Evolutionary conservation across 2,797 vertebrate species (phyloP).

Genomic region (Parotocinclus haroldoi): DNA sequence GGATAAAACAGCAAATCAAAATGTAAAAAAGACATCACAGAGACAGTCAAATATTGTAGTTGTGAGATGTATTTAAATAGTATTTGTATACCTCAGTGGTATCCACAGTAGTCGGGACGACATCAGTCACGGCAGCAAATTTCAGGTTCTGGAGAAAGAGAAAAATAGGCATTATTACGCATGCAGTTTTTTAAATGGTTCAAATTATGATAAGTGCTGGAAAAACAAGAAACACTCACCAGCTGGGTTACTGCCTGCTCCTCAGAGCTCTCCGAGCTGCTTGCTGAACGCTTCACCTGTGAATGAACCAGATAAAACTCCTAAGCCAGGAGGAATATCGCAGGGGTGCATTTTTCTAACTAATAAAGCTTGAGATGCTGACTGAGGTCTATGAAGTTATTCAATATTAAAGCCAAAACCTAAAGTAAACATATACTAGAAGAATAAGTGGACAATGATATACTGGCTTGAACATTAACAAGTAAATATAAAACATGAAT

Average conservation of each 20-base stretch:
- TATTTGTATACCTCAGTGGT: slow-evolving; percentile 59
- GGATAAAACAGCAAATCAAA: too few relatives aligned
- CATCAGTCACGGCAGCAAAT: slow-evolving; percentile 29
- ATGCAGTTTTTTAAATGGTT: too few relatives aligned
- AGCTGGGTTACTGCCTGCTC: slow-evolving; percentile 57
- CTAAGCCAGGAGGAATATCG: neutral
- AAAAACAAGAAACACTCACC: slow-evolving; percentile 13
- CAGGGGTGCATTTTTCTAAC: too few relatives aligned
- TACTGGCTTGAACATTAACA: too few relatives aligned
- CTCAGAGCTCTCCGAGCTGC: slow-evolving; percentile 75
- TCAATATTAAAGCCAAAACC: too few relatives aligned
- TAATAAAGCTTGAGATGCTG: too few relatives aligned
- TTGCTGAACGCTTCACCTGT: slow-evolving; percentile 60
- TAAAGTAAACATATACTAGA: too few relatives aligned
- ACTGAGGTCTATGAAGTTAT: too few relatives aligned
- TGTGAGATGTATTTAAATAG: neutral
- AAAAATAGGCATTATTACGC: too few relatives aligned
- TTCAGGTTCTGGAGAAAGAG: neutral
- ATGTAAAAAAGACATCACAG: too few relatives aligned
- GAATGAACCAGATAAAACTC: slow-evolving; percentile 15
- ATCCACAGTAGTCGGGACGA: slow-evolving; percentile 26
- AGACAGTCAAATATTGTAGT: neutral
- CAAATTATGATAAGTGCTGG: neutral
- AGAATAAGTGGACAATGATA: too few relatives aligned
- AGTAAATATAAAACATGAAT: too few relatives aligned